Evolutionary conservation across 2,113 vertebrate species (phyloP), one percentile per base, ranked within the genome.

Genomic region (Planiliza haematocheilus): DNA sequence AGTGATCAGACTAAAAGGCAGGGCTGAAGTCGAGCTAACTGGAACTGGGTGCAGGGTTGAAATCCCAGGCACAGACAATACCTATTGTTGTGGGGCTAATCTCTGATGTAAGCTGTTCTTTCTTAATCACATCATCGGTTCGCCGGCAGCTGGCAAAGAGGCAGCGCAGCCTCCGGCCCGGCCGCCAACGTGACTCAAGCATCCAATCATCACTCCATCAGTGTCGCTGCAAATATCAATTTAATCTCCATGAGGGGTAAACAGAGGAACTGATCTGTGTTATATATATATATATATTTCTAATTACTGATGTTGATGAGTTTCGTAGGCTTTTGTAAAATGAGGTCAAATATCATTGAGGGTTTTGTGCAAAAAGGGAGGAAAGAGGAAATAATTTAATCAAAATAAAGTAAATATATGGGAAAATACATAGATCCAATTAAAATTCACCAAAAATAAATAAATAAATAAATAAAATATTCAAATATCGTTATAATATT

Each of bases 41-140:
- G n/a, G 57, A 52, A 61, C 68, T 34, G 57, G 49, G 53, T 37
- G 0, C 8, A 48, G 34, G 65, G 8, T 63, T n/a, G 36, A 87
- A 82, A 77, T 84, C 65, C 55, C 30, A 60, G 20, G 10, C 37
- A 11, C 43, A 75, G 77, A 88, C 77, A 74, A 52, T 65, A 59
- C 51, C 82, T 79, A 77, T 81, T 77, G 77, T 87, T 83, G 61
- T 71, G 66, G 48, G 21, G 76, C 78, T 87, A 72, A 86, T 85
- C 68, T 79, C 79, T 84, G 61, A 56, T 82, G 63, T 81, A 64
- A 82, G 61, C 36, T 62, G 43, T 11, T 57, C 71, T 53, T 66
- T 76, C 67, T 81, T 79, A 78, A 89, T 86, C 73, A 80, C 71
- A 68, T 74, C 74, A 64, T 67, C 17, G 14, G 73, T 62, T 66